Evolutionary conservation across 2,888 invertebrate species (phyloP).

Genomic region (Hypena proboscidalis): DNA sequence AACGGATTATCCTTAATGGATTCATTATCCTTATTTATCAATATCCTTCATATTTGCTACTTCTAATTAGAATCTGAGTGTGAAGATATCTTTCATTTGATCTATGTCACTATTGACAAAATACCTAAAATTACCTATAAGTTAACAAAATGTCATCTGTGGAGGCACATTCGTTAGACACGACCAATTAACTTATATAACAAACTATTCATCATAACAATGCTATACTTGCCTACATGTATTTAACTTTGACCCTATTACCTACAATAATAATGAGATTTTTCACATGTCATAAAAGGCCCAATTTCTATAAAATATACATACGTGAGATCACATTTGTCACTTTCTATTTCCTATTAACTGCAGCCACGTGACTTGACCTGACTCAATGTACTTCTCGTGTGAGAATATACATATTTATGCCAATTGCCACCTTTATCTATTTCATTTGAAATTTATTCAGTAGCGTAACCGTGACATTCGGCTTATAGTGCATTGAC

Average conservation of each 20-base stretch:
- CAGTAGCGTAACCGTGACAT: constrained; percentile 6
- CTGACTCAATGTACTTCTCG: constrained; percentile 13
- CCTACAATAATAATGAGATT: neutral
- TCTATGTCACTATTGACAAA: constrained; percentile 2
- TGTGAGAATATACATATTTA: neutral
- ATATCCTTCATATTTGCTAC: too few relatives aligned
- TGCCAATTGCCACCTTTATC: neutral
- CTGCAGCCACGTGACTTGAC: constrained; percentile 13
- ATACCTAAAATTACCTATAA: constrained; percentile 1
- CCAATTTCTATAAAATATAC: neutral
- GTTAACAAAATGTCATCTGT: too few relatives aligned
- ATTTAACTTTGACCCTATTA: too few relatives aligned
- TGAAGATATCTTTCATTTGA: too few relatives aligned
- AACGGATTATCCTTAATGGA: too few relatives aligned
- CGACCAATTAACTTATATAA: neutral
- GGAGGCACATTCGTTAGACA: neutral
- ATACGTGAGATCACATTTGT: neutral
- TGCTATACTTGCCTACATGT: too few relatives aligned
- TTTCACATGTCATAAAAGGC: neutral
- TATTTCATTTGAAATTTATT: constrained; percentile 9
- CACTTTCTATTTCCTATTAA: constrained; percentile 10
- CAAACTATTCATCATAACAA: too few relatives aligned
- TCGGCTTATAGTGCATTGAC: constrained; percentile 6
- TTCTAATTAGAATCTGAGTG: too few relatives aligned
- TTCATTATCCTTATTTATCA: too few relatives aligned